A percentile compares a stretch with the other conserved stretches of the same genome.
Conservation (phyloP, 1,140 invertebrate species). For the Brachionus paranguensis region DNA sequence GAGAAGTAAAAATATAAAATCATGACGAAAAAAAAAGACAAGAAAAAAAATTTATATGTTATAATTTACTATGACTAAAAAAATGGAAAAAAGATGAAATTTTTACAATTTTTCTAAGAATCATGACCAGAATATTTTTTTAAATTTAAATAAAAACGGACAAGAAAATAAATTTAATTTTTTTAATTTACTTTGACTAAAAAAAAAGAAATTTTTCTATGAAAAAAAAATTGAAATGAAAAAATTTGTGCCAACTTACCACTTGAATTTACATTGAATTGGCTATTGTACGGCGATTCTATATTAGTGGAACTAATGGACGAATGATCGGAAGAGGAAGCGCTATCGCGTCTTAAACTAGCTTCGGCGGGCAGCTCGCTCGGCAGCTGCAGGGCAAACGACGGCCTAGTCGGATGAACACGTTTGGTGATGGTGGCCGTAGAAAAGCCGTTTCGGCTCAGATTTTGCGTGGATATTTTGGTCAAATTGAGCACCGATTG, state of each 20-base stretch:
- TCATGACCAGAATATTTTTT: too few species aligned
- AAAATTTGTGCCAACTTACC: background rate
- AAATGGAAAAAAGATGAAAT: too few species aligned
- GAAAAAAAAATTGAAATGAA: too few species aligned
- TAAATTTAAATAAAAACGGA: too few species aligned
- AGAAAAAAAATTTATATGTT: too few species aligned
- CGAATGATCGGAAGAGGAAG: slow-evolving; percentile 28
- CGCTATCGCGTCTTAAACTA: background rate
- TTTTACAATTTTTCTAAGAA: too few species aligned
- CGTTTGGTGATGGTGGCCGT: slow-evolving; percentile 28
- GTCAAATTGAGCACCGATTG: slow-evolving; percentile 29
- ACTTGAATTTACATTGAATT: background rate
- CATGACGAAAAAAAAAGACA: too few species aligned
- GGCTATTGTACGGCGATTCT: slow-evolving; percentile 32
- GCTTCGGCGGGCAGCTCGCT: background rate
- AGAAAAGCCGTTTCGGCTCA: background rate
- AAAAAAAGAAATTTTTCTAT: too few species aligned
- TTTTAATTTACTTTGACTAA: too few species aligned
- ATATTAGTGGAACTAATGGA: slow-evolving; percentile 31
- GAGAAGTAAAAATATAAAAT: too few species aligned
- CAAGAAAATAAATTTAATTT: too few species aligned
- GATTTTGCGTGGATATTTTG: background rate
- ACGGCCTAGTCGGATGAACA: background rate
- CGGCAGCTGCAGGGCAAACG: background rate
- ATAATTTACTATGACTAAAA: too few species aligned